phyloP scores from a whole-genome alignment of 2,113 vertebrate species.

The Ursus arctos region DNA sequence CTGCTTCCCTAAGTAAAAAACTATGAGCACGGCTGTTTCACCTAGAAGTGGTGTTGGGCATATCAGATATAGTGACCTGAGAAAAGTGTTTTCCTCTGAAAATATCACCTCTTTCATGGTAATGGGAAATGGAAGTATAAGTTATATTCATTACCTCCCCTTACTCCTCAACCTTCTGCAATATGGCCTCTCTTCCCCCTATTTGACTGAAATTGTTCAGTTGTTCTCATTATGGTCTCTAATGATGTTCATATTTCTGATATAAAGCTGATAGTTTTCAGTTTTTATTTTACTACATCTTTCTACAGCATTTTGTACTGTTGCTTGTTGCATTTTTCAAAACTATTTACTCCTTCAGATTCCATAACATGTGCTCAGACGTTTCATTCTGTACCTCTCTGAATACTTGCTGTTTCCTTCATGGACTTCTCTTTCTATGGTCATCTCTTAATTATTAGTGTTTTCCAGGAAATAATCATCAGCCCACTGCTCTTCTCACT shows the following conservation, averaged over 20 bases:
- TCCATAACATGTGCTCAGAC: background rate
- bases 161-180: conserved; percentile 58
- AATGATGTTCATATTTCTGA: conserved; percentile 66
- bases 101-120: conserved; percentile 35
- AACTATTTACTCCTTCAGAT: conserved; percentile 9
- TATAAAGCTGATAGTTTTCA: conserved; percentile 50
- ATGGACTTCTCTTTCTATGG: background rate
- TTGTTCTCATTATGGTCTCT: conserved; percentile 61
- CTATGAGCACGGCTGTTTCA: background rate
- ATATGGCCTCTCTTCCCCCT: conserved; percentile 32
- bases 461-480: conserved; percentile 13
- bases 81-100: conserved; percentile 47
- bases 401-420: conserved; percentile 10
- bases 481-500: background rate
- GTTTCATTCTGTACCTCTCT: background rate
- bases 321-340: conserved; percentile 57
- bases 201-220: conserved; percentile 70
- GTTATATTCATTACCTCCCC: conserved; percentile 32
- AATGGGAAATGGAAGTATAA: conserved; percentile 58
- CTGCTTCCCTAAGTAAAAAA: conserved; percentile 5
- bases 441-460: conserved; percentile 9
- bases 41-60: background rate
- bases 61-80: conserved; percentile 19
- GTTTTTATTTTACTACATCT: conserved; percentile 67
- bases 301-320: conserved; percentile 53